Evolutionary conservation across 1,140 invertebrate species (phyloP).

Genomic region (Drusus annulatus): DNA sequence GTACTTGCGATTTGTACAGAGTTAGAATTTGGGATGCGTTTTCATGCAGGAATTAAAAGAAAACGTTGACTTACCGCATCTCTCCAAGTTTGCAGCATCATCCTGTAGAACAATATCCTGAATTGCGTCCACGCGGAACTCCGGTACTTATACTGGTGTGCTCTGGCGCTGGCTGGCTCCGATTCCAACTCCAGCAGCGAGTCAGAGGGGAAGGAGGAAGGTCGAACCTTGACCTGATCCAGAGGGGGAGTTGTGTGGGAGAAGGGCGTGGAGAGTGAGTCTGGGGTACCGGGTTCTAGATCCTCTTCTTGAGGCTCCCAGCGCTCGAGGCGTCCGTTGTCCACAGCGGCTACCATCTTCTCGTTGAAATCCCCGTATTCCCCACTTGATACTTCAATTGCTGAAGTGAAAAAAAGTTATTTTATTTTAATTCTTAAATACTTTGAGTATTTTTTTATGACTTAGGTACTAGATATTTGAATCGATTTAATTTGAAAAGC

Average conservation of each 20-base stretch:
- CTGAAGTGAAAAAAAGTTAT: constrained; percentile 68
- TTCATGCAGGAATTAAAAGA: no score
- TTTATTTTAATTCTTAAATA: no score
- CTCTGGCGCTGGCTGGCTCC: constrained; percentile 30
- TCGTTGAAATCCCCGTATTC: constrained; percentile 80
- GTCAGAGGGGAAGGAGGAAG: not conserved
- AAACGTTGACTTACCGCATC: constrained; percentile 73
- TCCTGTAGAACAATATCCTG: constrained; percentile 75
- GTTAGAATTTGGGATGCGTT: no score
- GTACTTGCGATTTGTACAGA: no score
- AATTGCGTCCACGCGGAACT: constrained; percentile 79
- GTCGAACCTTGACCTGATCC: not conserved
- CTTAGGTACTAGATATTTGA: no score
- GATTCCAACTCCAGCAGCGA: constrained; percentile 47
- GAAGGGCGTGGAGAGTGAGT: not conserved
- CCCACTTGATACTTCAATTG: constrained; percentile 83
- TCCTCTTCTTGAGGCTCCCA: constrained; percentile 63
- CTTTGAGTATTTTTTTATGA: no score
- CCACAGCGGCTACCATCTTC: constrained; percentile 75
- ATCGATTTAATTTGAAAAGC: no score
- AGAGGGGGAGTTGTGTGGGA: not conserved
- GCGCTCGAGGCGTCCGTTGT: constrained; percentile 73
- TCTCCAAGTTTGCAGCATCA: constrained; percentile 81
- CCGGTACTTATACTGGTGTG: constrained; percentile 71
- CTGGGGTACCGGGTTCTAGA: not conserved